Evolutionary conservation across 2,888 invertebrate species (phyloP), one percentile per base, ranked within the genome.

Genomic region (Monopis laevigella): DNA sequence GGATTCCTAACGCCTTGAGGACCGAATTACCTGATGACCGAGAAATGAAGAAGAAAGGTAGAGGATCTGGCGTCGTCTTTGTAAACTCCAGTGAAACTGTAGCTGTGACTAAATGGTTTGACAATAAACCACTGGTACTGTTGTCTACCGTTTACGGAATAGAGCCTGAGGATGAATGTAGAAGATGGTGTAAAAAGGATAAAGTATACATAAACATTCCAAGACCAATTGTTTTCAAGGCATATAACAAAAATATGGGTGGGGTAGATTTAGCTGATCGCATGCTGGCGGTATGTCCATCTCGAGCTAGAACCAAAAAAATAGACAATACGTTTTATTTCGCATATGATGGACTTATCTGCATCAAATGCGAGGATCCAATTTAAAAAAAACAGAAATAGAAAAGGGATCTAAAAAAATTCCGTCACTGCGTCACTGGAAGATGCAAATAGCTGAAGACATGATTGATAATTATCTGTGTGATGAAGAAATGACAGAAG

Each of bases 61-160:
- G 29, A 29, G 29, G 2, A 29, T 29, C 29, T 29, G 13, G 11
- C 13, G n/a, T 13, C n/a, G 29, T 29, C 13, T 29, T 29, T 13
- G 29, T 29, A 29, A 29, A 29, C 29, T 12, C 29, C 29, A 13
- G 13, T 13, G 29, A 29, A 12, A 29, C 11, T 12, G 29, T 29
- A 29, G 29, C 29, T 12, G 29, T 2, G 29, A 29, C 29, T n/a
- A 29, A 29, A 29, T 29, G 29, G 29, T 29, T 29, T 29, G 29
- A 29, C 13, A 29, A 29, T 1, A 29, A 29, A 13, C 29, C 29
- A 6, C 10, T 29, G n/a, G 29, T 29, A 29, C 29, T 29, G 29
- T 12, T 29, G 29, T 29, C 29, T 29, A 29, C 29, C n/a, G 13
- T 29, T 12, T 29, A 29, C 13, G 29, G 29, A n/a, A 29, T n/a